Conservation (phyloP, 2,888 invertebrate species). For the Aproaerema taeniolella region DNA sequence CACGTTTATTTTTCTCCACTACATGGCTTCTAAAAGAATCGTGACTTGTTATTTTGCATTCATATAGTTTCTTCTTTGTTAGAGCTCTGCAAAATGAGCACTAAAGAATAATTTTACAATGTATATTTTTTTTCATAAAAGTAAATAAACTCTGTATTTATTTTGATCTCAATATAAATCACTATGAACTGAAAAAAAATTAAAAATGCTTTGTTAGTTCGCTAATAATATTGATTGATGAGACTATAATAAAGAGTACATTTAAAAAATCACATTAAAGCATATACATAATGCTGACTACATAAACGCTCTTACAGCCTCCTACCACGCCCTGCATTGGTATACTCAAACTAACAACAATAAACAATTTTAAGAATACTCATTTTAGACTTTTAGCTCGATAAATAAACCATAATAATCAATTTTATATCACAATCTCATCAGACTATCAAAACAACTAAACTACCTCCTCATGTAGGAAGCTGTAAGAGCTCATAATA, state of each 20-base stretch:
- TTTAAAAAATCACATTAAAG: conserved; percentile 79
- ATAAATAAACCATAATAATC: conserved; percentile 56
- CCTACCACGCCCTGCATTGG: conserved; percentile 35
- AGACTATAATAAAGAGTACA: conserved; percentile 77
- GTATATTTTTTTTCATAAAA: conserved; percentile 72
- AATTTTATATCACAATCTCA: conserved; percentile 69
- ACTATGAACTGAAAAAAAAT: conserved; percentile 71
- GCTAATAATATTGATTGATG: conserved; percentile 75
- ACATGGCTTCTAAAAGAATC: conserved; percentile 79
- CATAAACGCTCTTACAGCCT: conserved; percentile 71
- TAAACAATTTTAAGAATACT: conserved; percentile 54
- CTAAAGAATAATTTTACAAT: conserved; percentile 71
- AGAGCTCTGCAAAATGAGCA: conserved; percentile 66
- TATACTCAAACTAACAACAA: conserved; percentile 59
- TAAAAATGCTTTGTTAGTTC: conserved; percentile 71
- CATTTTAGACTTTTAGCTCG: conserved; percentile 32
- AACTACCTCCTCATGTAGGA: conserved; percentile 51
- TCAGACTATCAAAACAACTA: conserved; percentile 68
- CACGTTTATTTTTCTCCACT: conserved; percentile 79
- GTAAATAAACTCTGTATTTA: conserved; percentile 77
- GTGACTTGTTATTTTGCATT: conserved; percentile 77
- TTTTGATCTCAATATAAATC: conserved; percentile 74
- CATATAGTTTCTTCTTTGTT: conserved; percentile 66
- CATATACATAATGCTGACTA: conserved; percentile 79
- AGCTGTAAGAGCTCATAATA: conserved; percentile 66